phyloP scores from a whole-genome alignment of 2,113 vertebrate species.

The Scomber japonicus region DNA sequence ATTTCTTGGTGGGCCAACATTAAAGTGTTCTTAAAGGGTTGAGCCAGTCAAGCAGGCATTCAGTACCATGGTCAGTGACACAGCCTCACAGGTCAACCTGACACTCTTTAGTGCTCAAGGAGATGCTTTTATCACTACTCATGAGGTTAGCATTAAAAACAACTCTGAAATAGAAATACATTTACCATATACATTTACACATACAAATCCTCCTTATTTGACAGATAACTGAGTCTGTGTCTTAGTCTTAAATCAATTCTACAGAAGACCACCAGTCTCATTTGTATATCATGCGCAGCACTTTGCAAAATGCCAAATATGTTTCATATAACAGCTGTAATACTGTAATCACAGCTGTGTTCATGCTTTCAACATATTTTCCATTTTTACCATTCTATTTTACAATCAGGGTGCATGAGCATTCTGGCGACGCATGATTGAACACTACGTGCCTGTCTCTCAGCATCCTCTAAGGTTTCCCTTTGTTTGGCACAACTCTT shows the following conservation, averaged over 20 bases:
- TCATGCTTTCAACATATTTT: not conserved
- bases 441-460: slow-evolving; percentile 53
- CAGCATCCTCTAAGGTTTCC: slow-evolving; percentile 57
- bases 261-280: not conserved
- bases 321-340: not conserved
- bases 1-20: not conserved
- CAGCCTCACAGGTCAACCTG: not conserved
- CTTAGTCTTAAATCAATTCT: not conserved
- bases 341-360: not conserved
- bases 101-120: not conserved
- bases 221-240: rapidly evolving
- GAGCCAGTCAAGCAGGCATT: slow-evolving; percentile 10
- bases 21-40: not conserved
- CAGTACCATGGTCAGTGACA: slow-evolving; percentile 69
- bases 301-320: not conserved
- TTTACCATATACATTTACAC: not conserved
- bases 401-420: slow-evolving; percentile 38
- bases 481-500: slow-evolving; percentile 72
- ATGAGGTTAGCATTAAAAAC: not conserved
- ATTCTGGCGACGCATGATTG: slow-evolving; percentile 54
- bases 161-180: not conserved
- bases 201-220: not conserved
- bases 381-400: slow-evolving; percentile 32
- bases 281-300: not conserved
- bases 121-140: not conserved